phyloP scores from a whole-genome alignment of 1,140 invertebrate species.

The Marisa cornuarietis region DNA sequence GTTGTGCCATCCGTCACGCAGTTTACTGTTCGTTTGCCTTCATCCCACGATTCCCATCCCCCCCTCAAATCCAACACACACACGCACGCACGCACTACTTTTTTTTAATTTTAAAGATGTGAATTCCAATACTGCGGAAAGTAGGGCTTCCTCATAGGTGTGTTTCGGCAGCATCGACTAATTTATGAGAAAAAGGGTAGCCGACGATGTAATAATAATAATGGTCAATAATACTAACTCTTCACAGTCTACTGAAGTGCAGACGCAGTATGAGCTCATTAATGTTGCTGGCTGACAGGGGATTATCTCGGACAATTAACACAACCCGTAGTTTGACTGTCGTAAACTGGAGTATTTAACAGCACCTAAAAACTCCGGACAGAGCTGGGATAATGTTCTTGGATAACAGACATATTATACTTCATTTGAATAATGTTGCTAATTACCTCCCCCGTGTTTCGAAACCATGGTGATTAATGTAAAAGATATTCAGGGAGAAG shows the following conservation, averaged over 20 bases:
- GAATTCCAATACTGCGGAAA: too few relatives aligned
- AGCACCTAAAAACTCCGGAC: not conserved
- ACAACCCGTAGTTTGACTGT: not conserved
- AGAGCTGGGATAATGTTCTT: not conserved
- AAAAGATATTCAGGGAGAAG: too few relatives aligned
- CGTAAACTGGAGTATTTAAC: not conserved
- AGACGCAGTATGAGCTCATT: not conserved
- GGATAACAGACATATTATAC: not conserved
- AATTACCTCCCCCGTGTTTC: not conserved
- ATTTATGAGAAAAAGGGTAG: too few relatives aligned
- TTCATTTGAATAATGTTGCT: not conserved
- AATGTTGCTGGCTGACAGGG: not conserved
- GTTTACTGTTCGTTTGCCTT: too few relatives aligned
- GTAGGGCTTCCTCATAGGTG: too few relatives aligned
- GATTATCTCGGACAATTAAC: too few relatives aligned
- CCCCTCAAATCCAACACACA: not conserved
- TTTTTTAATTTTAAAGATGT: too few relatives aligned
- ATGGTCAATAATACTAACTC: too few relatives aligned
- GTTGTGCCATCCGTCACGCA: not conserved
- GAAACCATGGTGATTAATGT: not conserved
- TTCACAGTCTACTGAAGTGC: too few relatives aligned
- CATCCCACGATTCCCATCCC: not conserved
- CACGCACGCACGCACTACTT: not conserved
- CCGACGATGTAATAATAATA: too few relatives aligned
- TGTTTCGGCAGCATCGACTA: too few relatives aligned